Evolutionary conservation across 2,888 invertebrate species (phyloP).

Genomic region (Hyposoter dolosus): DNA sequence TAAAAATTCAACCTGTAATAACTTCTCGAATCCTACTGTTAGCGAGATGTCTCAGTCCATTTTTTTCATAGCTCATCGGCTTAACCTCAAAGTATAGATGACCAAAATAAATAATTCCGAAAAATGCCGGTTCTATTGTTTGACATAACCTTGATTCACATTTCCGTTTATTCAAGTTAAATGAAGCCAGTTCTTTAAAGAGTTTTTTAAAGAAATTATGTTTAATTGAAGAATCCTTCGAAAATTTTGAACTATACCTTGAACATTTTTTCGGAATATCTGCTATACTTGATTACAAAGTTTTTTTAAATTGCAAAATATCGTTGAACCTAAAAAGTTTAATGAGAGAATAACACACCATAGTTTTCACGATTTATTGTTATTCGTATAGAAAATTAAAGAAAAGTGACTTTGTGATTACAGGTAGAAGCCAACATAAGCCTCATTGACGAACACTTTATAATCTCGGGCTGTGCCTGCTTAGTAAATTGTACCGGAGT

Average conservation of each 20-base stretch:
- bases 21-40: too few species aligned
- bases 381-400: neutral
- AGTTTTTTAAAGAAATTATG: neutral
- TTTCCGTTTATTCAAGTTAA: neutral
- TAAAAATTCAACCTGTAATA: too few species aligned
- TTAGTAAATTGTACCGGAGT: slow-evolving; percentile 78
- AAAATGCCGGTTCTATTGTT: neutral
- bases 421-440: slow-evolving; percentile 78
- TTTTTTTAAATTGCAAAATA: neutral
- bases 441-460: slow-evolving; percentile 77
- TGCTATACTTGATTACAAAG: neutral
- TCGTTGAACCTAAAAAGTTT: neutral
- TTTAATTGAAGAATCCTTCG: neutral
- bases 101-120: slow-evolving; percentile 2
- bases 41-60: neutral
- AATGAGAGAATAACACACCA: neutral
- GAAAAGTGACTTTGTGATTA: slow-evolving; percentile 41
- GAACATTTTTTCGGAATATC: neutral
- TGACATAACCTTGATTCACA: neutral
- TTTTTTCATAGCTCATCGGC: neutral
- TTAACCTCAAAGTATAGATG: slow-evolving; percentile 38
- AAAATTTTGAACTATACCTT: neutral
- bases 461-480: slow-evolving; percentile 77
- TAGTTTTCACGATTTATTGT: too few species aligned
- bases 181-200: neutral